Percentiles rank a stretch among this genome's conserved stretches.
phyloP scores from a whole-genome alignment of 2,797 vertebrate species.

The Lagothrix lagotricha region DNA sequence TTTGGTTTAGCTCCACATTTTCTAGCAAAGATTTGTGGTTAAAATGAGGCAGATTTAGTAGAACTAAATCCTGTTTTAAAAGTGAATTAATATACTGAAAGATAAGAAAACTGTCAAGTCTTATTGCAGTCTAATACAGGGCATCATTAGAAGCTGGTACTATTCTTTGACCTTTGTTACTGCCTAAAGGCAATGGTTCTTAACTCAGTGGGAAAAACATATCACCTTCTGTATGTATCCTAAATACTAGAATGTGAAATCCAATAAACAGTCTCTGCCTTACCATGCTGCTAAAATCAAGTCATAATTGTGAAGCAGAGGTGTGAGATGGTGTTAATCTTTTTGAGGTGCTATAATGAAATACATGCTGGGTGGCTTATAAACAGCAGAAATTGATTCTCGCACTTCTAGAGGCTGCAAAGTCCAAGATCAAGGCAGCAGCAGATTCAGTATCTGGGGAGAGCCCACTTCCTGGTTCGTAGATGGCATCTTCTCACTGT shows the following conservation, averaged over 20 bases:
- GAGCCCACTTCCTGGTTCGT: not conserved
- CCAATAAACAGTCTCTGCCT: not conserved
- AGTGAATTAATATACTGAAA: not conserved
- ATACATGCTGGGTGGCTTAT: not conserved
- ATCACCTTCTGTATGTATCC: not conserved
- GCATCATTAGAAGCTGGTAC: not conserved
- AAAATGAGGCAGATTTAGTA: not conserved
- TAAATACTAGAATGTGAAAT: not conserved
- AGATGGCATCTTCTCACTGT: not conserved
- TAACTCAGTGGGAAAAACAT: not conserved
- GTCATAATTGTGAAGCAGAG: not conserved
- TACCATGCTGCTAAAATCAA: not conserved
- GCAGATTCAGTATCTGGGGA: not conserved
- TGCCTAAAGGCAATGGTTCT: not conserved
- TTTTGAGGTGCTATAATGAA: not conserved
- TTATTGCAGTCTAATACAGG: not conserved
- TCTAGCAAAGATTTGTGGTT: not conserved
- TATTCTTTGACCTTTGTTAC: not conserved
- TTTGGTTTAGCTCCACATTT: not conserved
- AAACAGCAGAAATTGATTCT: not conserved
- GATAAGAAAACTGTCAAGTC: not conserved
- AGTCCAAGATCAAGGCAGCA: not conserved
- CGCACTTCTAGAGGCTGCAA: not conserved
- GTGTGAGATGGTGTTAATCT: not conserved
- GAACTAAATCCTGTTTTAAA: constrained; percentile 7